phyloP scores from a whole-genome alignment of 2,113 vertebrate genomes.

The Tiliqua scincoides region DNA sequence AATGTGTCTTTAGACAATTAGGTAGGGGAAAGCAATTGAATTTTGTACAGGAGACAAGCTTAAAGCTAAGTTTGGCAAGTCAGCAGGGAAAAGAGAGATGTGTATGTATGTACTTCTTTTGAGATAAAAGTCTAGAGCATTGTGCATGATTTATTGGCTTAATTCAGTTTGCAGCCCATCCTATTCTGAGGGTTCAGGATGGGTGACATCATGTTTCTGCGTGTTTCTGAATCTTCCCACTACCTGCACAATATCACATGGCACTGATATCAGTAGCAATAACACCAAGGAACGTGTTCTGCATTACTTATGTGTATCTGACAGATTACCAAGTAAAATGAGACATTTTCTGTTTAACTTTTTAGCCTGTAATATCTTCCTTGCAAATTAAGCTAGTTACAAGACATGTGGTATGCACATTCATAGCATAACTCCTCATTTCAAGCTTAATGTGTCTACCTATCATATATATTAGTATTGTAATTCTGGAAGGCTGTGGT shows the following conservation, averaged over 20 bases:
- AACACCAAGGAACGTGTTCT: not conserved
- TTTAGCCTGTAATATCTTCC: not conserved
- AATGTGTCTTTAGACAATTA: not conserved
- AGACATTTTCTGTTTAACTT: not conserved
- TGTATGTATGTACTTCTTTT: no score
- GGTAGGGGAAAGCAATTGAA: not conserved
- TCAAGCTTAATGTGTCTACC: no score
- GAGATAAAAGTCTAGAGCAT: not conserved
- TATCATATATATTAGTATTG: no score
- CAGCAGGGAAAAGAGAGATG: not conserved
- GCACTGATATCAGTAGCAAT: not conserved
- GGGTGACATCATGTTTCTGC: not conserved
- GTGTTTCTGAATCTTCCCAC: no score
- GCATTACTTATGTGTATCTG: not conserved
- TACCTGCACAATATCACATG: not conserved
- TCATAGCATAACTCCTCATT: not conserved
- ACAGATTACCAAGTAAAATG: not conserved
- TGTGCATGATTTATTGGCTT: not conserved
- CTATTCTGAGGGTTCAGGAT: not conserved
- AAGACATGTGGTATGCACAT: not conserved
- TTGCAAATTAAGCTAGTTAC: not conserved
- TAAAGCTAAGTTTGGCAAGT: not conserved
- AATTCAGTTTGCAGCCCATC: not conserved
- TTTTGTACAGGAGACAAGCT: not conserved
- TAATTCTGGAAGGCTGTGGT: no score